Base-by-base conservation (phyloP, 2,888 invertebrate genomes). In the Drosophila niveifrons region DNA sequence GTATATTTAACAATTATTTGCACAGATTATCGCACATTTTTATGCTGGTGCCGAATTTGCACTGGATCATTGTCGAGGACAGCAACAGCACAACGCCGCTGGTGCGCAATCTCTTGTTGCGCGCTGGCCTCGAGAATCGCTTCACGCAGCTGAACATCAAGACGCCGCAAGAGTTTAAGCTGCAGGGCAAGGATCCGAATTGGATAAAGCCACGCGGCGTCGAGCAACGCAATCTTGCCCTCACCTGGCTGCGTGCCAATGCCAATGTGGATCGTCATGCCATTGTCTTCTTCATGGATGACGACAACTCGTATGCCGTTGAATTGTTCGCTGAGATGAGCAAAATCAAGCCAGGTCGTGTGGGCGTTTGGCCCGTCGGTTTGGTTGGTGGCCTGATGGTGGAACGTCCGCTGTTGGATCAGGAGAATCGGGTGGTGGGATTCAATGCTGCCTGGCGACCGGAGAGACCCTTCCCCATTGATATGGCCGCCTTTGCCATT, bases 401-500 rank as follows among this genome's bases (percentile, higher is more conserved):
- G 0, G 99, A 99, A 92, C 95, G 96, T 90, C 99, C 99, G 0
- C 90, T 97, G 10, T 94, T 98, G 2, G 93, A 95, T 90, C 93
- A 93, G 2, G 92, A 94, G 68, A 95, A 93, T 1, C 93, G 93
- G 72, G 93, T 95, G 1, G 90, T 92, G 10, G 94, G 94, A 0
- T 95, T 93, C 88, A 95, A 94, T 88, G 95, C 96, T 0, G 96
- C 95, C 0, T 99, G 98, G 97, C 96, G 96, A 88, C 96, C 98
- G 0, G 95, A 97, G 82, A 93, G 99, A 69, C 96, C 97, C 0
- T 99, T 99, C 93, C 98, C 99, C 0, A 95, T 98, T 39, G 99
- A 99, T 90, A 99, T 99, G 99, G 99, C 99, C 0, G 98, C 98
- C 0, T 99, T 98, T 90, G 98, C 97, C 7, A 95, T 98, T 43